Evolutionary conservation across 2,888 invertebrate genomes (phyloP).

Genomic region (Volucella zonaria): DNA sequence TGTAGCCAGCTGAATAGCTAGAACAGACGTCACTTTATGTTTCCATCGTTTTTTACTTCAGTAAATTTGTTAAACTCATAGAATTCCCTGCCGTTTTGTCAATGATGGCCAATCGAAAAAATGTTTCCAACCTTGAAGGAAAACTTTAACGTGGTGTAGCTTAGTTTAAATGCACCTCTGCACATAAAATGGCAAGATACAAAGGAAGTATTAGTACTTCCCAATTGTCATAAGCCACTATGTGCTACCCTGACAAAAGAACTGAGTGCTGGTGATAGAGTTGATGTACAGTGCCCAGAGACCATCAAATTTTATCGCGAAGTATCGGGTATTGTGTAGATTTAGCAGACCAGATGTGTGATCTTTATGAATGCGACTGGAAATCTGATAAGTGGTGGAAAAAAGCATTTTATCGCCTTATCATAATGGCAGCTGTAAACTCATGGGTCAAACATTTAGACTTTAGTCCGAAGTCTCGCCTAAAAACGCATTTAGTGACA

Average conservation of each 20-base stretch:
- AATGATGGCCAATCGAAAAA: constrained; percentile 9
- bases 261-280: not conserved
- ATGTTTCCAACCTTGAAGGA: no score
- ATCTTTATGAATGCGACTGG: no score
- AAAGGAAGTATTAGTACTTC: constrained; percentile 2
- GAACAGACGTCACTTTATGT: not conserved
- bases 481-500: not conserved
- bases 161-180: not conserved
- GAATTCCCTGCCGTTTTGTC: not conserved
- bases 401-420: no score
- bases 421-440: not conserved
- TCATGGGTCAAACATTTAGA: not conserved
- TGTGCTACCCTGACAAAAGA: not conserved
- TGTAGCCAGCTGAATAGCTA: not conserved
- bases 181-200: constrained; percentile 9
- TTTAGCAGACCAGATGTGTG: no score
- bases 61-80: not conserved
- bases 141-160: not conserved
- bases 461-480: not conserved
- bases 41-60: not conserved
- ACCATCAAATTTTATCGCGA: not conserved
- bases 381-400: no score
- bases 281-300: not conserved
- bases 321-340: no score
- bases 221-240: not conserved